Base-by-base conservation (phyloP, 2,797 vertebrate species). In the Ptychobarbus kaznakovi region DNA sequence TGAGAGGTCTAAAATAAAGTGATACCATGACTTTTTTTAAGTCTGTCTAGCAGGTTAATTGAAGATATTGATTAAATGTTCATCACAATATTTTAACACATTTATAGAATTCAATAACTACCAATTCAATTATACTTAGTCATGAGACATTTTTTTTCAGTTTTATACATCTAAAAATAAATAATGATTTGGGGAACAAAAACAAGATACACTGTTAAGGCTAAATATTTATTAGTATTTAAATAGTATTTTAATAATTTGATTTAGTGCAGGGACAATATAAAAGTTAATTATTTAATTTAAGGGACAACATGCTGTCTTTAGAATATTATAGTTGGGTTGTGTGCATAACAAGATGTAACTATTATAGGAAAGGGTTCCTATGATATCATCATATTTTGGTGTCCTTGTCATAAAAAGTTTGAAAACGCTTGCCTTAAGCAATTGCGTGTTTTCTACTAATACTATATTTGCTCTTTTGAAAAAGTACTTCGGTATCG, bases 31-130 rank as follows among this genome's bases (percentile, higher is more conserved):
- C 11, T 46, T n/a, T 66, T 65, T 66, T 16, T 35, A n/a, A 4
- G 18, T n/a, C 38, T 22, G 4, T 42, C 40, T 44, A 44, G 2
- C 11, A 3, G n/a, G 38, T 70, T 42, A 42, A 70, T 3, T 38
- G 16, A 68, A 68, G 10, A 70, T 70, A 70, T 70, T 70, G 38
- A n/a, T 70, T 11, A 12, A 70, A 70, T 70, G 38, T 70, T 70
- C 9, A 69, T 16, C 6, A 3, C 63, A 32, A 35, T 35, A 66
- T 25, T 61, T 61, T 25, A 25, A 38, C 65, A 35, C 11, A 25
- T 65, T 65, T 15, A 65, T 20, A 32, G 6, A 65, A 65, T 32
- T 65, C 15, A 66, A 18, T 66, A 32, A 32, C 32, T 32, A 32
- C 32, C 32, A 32, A 32, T 32, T 32, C 32, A 32, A 2, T 32